A percentile compares a stretch with the other conserved stretches of the same genome.
phyloP scores from a whole-genome alignment of 2,797 vertebrate species.

The Mionectes olivaceus region DNA sequence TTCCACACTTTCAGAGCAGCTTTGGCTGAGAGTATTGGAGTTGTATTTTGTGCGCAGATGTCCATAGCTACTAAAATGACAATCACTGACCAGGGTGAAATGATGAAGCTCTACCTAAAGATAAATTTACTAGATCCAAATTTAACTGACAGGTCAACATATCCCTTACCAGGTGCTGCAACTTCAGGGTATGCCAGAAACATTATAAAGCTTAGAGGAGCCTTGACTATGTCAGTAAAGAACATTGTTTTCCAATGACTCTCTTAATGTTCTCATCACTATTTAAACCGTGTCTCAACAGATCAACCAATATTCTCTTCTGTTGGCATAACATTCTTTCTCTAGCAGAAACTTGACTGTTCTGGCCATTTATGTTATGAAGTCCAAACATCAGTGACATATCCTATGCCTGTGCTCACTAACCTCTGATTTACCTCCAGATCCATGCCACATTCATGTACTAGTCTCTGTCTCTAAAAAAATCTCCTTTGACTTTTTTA shows the following conservation, averaged over 20 bases:
- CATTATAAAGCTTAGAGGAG: not conserved
- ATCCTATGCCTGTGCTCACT: not conserved
- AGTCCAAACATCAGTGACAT: not conserved
- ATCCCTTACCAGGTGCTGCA: not conserved
- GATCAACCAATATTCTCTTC: not conserved
- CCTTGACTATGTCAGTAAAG: not conserved
- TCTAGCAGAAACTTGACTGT: not conserved
- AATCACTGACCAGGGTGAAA: not conserved
- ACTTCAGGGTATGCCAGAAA: not conserved
- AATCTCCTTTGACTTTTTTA: not conserved
- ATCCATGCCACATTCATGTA: not conserved
- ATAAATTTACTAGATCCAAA: not conserved
- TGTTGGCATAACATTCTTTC: not conserved
- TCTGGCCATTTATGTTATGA: not conserved
- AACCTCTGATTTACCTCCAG: not conserved
- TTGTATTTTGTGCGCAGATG: not conserved
- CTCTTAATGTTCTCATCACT: not conserved
- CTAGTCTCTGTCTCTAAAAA: not conserved
- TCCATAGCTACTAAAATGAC: not conserved
- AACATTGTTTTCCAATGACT: not conserved
- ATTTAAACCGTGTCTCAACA: not conserved
- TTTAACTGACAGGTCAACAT: slow-evolving; percentile 13
- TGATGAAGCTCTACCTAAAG: not conserved
- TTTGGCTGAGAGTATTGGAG: not conserved
- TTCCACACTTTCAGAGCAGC: not conserved